phyloP scores from a whole-genome alignment of 1,140 invertebrate genomes.

The Philopotamus ludificatus region DNA sequence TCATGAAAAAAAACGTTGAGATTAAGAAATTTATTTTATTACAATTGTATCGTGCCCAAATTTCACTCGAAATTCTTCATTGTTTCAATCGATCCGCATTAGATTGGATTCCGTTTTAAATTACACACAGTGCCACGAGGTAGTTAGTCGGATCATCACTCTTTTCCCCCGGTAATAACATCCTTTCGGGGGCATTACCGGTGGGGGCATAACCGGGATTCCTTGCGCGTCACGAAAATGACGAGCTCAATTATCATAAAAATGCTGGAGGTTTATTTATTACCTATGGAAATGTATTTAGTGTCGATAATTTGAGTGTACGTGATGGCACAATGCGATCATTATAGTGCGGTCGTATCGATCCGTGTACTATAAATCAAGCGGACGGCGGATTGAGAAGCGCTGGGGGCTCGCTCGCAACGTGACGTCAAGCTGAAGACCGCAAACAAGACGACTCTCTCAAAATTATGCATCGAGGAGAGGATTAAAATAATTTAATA shows the following conservation, averaged over 20 bases:
- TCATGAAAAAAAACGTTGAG: too few relatives aligned
- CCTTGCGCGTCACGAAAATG: not conserved
- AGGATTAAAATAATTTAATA: too few relatives aligned
- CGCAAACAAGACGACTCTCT: too few relatives aligned
- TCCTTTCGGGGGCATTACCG: slow-evolving; percentile 24
- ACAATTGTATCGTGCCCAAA: too few relatives aligned
- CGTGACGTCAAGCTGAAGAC: too few relatives aligned
- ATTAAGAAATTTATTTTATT: too few relatives aligned
- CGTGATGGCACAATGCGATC: slow-evolving; percentile 33
- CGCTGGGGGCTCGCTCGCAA: not conserved
- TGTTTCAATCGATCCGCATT: too few relatives aligned
- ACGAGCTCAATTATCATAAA: slow-evolving; percentile 37
- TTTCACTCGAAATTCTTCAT: too few relatives aligned
- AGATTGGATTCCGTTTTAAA: too few relatives aligned
- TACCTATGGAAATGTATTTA: slow-evolving; percentile 42
- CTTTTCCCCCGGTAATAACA: not conserved
- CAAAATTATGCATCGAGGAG: too few relatives aligned
- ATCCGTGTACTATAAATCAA: slow-evolving; percentile 15
- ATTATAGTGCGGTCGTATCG: slow-evolving; percentile 18
- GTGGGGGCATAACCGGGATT: slow-evolving; percentile 30
- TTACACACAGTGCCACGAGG: too few relatives aligned
- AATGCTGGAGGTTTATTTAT: slow-evolving; percentile 39
- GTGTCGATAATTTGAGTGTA: slow-evolving; percentile 39
- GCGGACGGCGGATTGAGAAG: not conserved
- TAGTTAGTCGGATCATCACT: not conserved